phyloP scores from a whole-genome alignment of 2,888 invertebrate genomes.

The Agrotis puta region DNA sequence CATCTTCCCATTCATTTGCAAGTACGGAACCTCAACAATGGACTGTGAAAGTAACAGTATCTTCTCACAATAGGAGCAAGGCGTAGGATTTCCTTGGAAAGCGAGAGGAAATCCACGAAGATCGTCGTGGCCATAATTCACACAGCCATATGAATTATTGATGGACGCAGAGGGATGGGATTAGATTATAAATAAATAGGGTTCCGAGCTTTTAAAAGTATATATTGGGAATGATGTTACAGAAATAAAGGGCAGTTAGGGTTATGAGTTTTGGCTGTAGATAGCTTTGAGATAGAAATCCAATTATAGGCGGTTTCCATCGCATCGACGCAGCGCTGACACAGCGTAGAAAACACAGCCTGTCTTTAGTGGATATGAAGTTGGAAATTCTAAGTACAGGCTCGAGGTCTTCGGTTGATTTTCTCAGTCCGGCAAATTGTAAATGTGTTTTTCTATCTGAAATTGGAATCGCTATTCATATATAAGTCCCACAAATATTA shows the following conservation, averaged over 20 bases:
- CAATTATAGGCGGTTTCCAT: not conserved
- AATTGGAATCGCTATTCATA: too few species aligned
- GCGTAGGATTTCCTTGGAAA: constrained; percentile 65
- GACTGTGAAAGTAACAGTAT: constrained; percentile 54
- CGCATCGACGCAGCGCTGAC: too few species aligned
- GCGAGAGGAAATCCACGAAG: constrained; percentile 78
- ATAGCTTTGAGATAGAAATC: not conserved
- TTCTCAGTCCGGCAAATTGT: too few species aligned
- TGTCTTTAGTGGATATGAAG: too few species aligned
- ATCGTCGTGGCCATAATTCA: constrained; percentile 82
- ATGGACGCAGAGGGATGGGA: constrained; percentile 70
- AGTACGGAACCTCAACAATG: constrained; percentile 52
- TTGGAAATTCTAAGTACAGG: too few species aligned
- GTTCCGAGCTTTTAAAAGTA: constrained; percentile 53
- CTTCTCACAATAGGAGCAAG: constrained; percentile 58
- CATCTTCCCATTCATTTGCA: constrained; percentile 41
- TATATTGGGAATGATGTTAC: constrained; percentile 35
- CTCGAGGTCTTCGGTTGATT: too few species aligned
- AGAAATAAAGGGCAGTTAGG: constrained; percentile 36
- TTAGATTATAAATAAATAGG: constrained; percentile 68
- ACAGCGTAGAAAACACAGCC: too few species aligned
- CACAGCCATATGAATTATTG: constrained; percentile 83
- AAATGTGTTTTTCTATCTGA: too few species aligned
- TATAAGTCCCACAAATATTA: too few species aligned
- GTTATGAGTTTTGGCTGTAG: constrained; percentile 9